Evolutionary conservation across 2,113 vertebrate genomes (phyloP), one percentile per base, ranked within the genome.

Genomic region (Callospermophilus lateralis): DNA sequence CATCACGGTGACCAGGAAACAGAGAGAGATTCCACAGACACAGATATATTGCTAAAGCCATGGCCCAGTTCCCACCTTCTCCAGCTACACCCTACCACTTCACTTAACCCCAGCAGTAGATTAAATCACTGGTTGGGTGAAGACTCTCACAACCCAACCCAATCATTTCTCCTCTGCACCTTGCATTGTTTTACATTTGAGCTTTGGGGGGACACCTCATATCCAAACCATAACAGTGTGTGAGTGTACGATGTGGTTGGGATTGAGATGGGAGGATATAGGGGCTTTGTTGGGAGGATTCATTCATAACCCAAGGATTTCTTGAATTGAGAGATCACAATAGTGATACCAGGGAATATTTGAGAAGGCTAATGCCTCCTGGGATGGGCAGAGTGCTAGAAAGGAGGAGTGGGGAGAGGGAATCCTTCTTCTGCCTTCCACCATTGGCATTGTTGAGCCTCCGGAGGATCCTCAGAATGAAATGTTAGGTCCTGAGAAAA

Each of bases 371-470:
- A 51, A 24, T 24, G 13, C 22, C 58, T 15, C 26, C 16, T 6
- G 37, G 20, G 0, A 8, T 74, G 19, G 37, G 37, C 55, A 84
- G 72, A 65, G 3, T 17, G 20, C 39, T 15, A 2, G 17, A 93
- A 55, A 58, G 10, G 20, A 58, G 11, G 1, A 4, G 34, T 20
- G 3, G 9, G 7, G 84, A 65, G 26, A 70, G 3, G 2, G 30
- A 37, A 22, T 24, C 26, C 37, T 19, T 76, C 55, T 3, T 1
- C 61, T 74, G 4, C 45, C 34, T 26, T 58, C 22, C 8, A 42
- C 4, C 0, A 0, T 51, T 63, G 7, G 6, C 53, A 11, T 10
- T 28, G 15, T 4, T 20, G n/a, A 11, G 16, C 20, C 8, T 73
- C 1, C 20, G 28, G n/a, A 51, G 17, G n/a, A 48, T 37, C 19